Evolutionary conservation across 2,113 vertebrate genomes (phyloP).

Genomic region (Tachycineta bicolor): DNA sequence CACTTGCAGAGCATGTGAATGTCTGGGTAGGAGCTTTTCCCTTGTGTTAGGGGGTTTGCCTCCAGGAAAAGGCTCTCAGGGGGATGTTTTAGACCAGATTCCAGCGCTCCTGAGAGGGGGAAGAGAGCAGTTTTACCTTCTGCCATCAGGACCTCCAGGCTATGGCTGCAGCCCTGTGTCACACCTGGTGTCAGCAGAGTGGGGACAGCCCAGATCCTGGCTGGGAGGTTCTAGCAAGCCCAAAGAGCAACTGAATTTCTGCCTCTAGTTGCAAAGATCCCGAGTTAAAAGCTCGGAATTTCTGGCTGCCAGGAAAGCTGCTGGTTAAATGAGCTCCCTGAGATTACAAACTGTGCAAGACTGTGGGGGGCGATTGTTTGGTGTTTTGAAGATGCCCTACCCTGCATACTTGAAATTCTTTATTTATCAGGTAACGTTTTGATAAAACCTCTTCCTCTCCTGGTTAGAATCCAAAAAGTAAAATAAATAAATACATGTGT

Average conservation of each 20-base stretch:
- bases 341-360: neutral
- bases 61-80: neutral
- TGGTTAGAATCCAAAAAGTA: neutral
- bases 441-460: neutral
- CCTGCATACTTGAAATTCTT: neutral
- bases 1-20: rapidly evolving
- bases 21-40: neutral
- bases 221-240: neutral
- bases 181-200: neutral
- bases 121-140: neutral
- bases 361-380: neutral
- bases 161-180: neutral
- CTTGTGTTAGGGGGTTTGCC: neutral
- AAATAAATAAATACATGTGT: neutral
- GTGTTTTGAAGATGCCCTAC: neutral
- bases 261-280: neutral
- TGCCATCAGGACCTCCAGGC: neutral
- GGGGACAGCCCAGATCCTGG: rapidly evolving
- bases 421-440: neutral
- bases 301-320: neutral
- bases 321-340: neutral
- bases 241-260: neutral
- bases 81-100: neutral
- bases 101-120: neutral
- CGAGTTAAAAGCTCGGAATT: neutral